Base-by-base conservation (phyloP, 2,888 invertebrate genomes). In the Nomada flava region DNA sequence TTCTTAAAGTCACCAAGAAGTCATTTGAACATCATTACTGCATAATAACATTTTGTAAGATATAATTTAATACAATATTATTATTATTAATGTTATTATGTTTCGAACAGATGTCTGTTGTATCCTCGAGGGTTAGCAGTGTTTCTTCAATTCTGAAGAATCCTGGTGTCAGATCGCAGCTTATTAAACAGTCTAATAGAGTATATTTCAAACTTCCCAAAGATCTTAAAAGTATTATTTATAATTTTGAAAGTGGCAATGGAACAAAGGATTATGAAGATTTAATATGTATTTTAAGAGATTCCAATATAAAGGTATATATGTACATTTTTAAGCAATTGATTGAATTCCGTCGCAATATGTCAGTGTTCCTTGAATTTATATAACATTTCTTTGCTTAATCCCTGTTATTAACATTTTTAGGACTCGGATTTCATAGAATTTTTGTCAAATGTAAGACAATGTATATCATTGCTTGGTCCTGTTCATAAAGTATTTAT, bases 351-450 rank as follows among this genome's bases (percentile, higher is more conserved):
- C 9, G 36, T 36, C 7, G 36, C 36, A 36, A 9, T 5, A 36
- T 36, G 36, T 36, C 7, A 36, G 36, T 7, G 36, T 36, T 36
- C 36, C 1, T 36, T 36, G 36, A 36, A 36, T 36, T 36, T 0
- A 36, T 36, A 36, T 36, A 36, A 36, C 9, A 36, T 7, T 36
- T 36, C 36, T 36, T 36, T 36, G 36, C 5, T 36, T 47, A 15
- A 52, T 44, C 55, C 55, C 2, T 62, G 63, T 53, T 13, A 20
- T 18, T 23, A 65, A 9, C 36, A 36, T 63, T 29, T 92, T 94
- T 88, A 95, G 94, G 96, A 96, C 89, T 91, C 91, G 9, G 96
- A 96, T 83, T 94, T 96, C 29, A 87, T 94, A n/a, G 92, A 94
- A 29, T 93, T 96, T 57, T 90, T 96, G 23, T 91, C 91, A 59